Percentiles rank a stretch among this genome's conserved stretches.
phyloP scores from a whole-genome alignment of 2,797 vertebrate species.

The Poeciliopsis paucimaculata region DNA sequence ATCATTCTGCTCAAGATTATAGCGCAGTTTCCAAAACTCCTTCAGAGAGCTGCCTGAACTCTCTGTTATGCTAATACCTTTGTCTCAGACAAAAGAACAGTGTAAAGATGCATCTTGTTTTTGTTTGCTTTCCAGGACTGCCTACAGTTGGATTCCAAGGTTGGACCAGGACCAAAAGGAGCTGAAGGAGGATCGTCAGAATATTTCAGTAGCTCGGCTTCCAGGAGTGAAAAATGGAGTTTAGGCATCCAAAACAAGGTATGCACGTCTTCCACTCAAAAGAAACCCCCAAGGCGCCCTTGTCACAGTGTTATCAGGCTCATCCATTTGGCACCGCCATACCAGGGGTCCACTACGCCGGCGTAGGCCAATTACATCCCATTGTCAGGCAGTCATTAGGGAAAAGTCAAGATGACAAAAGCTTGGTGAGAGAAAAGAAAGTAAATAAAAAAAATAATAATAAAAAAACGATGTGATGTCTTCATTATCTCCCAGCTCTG shows the following conservation, averaged over 20 bases:
- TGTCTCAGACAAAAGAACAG: constrained; percentile 52
- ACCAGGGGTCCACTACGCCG: constrained; percentile 21
- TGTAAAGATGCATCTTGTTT: constrained; percentile 50
- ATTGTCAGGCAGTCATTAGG: constrained; percentile 53
- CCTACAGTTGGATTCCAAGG: constrained; percentile 35
- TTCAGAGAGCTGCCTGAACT: constrained; percentile 46
- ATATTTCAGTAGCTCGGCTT: constrained; percentile 46
- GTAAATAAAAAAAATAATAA: background rate
- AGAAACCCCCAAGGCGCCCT: constrained; percentile 22
- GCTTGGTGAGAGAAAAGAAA: constrained; percentile 42
- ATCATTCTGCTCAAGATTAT: constrained; percentile 62
- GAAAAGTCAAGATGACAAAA: constrained; percentile 48
- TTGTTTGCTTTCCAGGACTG: constrained; percentile 49
- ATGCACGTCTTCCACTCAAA: constrained; percentile 30
- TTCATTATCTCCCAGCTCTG: constrained; percentile 62
- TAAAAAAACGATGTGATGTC: constrained; percentile 31
- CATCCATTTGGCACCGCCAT: constrained; percentile 33
- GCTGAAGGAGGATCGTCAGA: constrained; percentile 25
- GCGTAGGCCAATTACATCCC: constrained; percentile 49
- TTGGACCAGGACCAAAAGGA: constrained; percentile 44
- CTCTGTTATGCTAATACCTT: constrained; percentile 61
- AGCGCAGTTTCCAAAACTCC: constrained; percentile 54
- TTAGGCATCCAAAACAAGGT: constrained; percentile 59
- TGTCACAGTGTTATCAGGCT: constrained; percentile 5
- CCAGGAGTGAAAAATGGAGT: constrained; percentile 50